A percentile compares a stretch with the other conserved stretches of the same genome.
Evolutionary conservation across 2,113 vertebrate species (phyloP).

Genomic region (Tachysurus vachellii): DNA sequence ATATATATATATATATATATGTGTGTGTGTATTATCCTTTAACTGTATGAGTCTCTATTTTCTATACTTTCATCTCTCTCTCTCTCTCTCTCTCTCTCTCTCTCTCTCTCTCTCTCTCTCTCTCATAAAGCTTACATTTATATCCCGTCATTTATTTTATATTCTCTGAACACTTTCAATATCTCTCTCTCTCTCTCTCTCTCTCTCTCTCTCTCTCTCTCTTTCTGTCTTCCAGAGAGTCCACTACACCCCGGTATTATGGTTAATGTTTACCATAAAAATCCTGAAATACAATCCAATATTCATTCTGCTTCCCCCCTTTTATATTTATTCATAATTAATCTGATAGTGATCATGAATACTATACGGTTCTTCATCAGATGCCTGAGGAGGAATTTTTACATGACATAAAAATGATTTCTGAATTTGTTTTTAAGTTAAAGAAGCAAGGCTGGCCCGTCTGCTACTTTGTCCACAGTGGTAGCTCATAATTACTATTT

Average conservation of each 20-base stretch:
- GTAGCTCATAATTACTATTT: conserved; percentile 65
- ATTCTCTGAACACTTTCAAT: neutral
- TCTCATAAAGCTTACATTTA: conserved; percentile 50
- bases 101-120: neutral
- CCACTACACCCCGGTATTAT: conserved; percentile 54
- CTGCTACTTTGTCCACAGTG: conserved; percentile 55
- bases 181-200: neutral
- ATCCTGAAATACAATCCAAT: conserved; percentile 69
- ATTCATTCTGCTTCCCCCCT: conserved; percentile 58
- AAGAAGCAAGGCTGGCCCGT: conserved; percentile 61
- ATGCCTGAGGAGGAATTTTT: conserved; percentile 47
- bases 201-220: neutral
- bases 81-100: neutral
- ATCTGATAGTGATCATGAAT: conserved; percentile 68
- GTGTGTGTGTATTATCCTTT: neutral
- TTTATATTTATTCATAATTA: conserved; percentile 69
- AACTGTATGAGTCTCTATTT: neutral
- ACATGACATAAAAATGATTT: conserved; percentile 21
- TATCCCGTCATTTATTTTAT: conserved; percentile 48
- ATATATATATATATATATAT: no score
- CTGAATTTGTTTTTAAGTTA: conserved; percentile 49
- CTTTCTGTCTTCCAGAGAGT: conserved; percentile 43
- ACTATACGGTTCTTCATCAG: conserved; percentile 66
- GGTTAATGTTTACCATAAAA: conserved; percentile 72
- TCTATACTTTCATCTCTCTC: neutral